Conservation (phyloP, 2,888 invertebrate species). For the Troides aeacus region DNA sequence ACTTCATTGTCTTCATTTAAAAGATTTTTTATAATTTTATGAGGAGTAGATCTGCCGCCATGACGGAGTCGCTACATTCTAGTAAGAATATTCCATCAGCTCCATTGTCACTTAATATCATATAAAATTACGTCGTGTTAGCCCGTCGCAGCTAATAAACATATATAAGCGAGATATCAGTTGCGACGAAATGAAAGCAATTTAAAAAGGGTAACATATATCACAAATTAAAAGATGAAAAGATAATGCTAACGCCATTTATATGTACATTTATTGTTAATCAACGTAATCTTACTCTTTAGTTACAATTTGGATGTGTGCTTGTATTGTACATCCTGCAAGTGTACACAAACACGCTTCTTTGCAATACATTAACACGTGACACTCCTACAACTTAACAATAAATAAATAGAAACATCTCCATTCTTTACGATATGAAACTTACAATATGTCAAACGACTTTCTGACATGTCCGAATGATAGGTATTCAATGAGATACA, state of each 20-base stretch:
- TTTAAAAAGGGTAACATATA: background rate
- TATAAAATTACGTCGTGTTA: too few species aligned
- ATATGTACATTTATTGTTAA: conserved; percentile 62
- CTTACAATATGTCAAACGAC: background rate
- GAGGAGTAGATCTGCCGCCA: too few species aligned
- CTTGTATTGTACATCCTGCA: conserved; percentile 31
- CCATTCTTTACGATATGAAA: background rate
- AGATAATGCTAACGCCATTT: conserved; percentile 43
- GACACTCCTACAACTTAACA: conserved; percentile 49
- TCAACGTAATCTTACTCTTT: conserved; percentile 39
- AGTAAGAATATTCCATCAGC: too few species aligned
- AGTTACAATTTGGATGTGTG: conserved; percentile 43
- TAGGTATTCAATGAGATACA: background rate
- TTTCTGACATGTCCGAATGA: background rate
- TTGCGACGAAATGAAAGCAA: background rate
- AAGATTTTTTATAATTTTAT: too few species aligned
- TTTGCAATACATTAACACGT: conserved; percentile 42
- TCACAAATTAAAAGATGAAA: background rate
- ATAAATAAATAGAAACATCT: conserved; percentile 53
- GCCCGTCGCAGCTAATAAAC: too few species aligned
- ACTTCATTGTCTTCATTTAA: too few species aligned
- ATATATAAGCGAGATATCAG: too few species aligned
- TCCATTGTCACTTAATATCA: too few species aligned
- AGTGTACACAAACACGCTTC: conserved; percentile 32
- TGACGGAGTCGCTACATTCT: too few species aligned